These are phyloP conservation scores for Falcunculus frontatus DNA, from an alignment of 2,113 vertebrate genomes.

Conservation along the genomic window DNA sequence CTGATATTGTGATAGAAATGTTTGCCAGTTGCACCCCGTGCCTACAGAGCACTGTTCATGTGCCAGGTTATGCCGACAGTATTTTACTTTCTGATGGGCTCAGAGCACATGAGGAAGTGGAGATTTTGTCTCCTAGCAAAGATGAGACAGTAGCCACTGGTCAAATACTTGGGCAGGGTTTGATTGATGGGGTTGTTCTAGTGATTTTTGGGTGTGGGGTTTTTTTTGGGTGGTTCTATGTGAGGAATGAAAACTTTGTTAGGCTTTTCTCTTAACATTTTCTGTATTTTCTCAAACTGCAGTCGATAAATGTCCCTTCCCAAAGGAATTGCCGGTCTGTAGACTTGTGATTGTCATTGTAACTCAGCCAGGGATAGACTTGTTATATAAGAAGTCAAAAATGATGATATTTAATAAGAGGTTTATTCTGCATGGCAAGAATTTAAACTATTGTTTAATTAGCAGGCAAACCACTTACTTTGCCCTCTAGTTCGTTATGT, in stretches of 20 bases:
- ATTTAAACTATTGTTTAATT: neutral
- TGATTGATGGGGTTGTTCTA: neutral
- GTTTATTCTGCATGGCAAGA: neutral
- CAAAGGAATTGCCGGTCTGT: neutral
- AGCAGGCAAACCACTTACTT: neutral
- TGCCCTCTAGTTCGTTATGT: neutral
- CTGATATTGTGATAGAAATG: neutral
- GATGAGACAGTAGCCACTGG: neutral
- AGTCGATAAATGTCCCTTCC: neutral
- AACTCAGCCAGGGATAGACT: neutral
- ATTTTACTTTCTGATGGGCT: neutral
- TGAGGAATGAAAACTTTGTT: neutral
- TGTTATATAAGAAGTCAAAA: neutral
- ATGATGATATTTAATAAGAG: neutral
- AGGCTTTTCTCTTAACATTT: neutral
- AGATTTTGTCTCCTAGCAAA: neutral
- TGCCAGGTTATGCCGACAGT: neutral
- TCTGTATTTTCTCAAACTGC: neutral
- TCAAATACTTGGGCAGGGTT: neutral
- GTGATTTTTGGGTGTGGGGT: neutral
- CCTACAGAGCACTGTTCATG: neutral
- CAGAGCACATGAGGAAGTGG: neutral
- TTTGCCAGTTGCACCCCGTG: rapidly evolving
- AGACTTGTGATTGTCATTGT: neutral
- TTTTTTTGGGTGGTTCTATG: neutral